These are phyloP conservation scores for Pasiphila rectangulata DNA, from an alignment of 2,888 invertebrate species.

Conservation along the genomic window DNA sequence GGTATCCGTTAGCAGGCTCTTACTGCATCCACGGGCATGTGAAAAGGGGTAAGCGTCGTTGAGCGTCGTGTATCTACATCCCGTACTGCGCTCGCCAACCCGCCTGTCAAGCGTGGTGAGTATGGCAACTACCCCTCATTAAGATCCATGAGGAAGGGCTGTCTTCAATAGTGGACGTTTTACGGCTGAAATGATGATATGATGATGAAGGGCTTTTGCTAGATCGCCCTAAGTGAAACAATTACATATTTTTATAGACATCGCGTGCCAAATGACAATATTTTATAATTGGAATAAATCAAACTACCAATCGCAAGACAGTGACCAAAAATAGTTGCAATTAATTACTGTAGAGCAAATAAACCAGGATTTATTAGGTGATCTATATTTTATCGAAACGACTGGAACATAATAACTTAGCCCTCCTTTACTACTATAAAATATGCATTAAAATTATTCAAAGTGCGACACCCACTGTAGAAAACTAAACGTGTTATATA, in stretches of 20 bases:
- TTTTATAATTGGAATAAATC: not conserved
- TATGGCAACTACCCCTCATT: no score
- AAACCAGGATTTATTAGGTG: constrained; percentile 16
- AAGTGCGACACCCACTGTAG: constrained; percentile 10
- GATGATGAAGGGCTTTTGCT: no score
- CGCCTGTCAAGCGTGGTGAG: no score
- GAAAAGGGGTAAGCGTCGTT: no score
- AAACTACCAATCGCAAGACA: not conserved
- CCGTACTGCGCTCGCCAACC: no score
- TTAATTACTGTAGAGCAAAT: constrained; percentile 19
- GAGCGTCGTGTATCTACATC: no score
- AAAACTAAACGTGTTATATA: not conserved
- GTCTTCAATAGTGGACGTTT: no score
- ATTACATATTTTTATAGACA: not conserved
- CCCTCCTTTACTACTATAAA: constrained; percentile 20
- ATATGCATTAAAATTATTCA: constrained; percentile 26
- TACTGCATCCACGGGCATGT: no score
- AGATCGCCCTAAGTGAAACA: no score
- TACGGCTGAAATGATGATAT: no score
- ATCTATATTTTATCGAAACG: constrained; percentile 18
- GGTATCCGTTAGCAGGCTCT: no score
- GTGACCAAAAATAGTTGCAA: constrained; percentile 14
- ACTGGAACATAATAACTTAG: constrained; percentile 15
- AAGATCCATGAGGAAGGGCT: no score
- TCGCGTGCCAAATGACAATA: constrained; percentile 9